A percentile compares a stretch with the other conserved stretches of the same genome.
Evolutionary conservation across 2,113 vertebrate genomes (phyloP).

Genomic region (Zapornia atra): DNA sequence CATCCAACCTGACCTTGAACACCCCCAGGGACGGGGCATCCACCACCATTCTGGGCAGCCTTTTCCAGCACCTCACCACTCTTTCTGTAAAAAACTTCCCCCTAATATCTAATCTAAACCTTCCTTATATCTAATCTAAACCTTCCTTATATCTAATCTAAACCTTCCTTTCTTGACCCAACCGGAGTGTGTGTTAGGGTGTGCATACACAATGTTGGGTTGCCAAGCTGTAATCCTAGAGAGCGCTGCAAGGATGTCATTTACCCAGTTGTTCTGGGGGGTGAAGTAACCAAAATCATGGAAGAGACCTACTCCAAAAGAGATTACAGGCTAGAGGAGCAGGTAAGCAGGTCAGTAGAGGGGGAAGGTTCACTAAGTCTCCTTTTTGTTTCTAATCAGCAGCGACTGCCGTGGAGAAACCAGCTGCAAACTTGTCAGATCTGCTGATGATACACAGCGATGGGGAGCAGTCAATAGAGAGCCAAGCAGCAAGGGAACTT

Average conservation of each 20-base stretch:
- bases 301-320: not conserved
- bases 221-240: not conserved
- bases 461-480: not conserved
- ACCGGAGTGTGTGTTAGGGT: too few relatives aligned
- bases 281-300: not conserved
- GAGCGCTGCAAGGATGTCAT: not conserved
- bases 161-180: rapidly evolving
- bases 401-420: not conserved
- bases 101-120: too few relatives aligned
- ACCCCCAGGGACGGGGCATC: too few relatives aligned
- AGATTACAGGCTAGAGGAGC: rapidly evolving
- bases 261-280: not conserved
- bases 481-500: not conserved
- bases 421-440: conserved; percentile 11
- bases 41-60: too few relatives aligned
- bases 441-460: not conserved
- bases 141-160: too few relatives aligned
- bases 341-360: not conserved
- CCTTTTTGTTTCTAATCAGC: not conserved
- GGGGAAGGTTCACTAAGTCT: not conserved
- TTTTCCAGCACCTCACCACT: too few relatives aligned
- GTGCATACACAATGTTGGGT: not conserved
- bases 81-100: too few relatives aligned
- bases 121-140: too few relatives aligned
- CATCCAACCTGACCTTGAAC: too few relatives aligned